phyloP scores from a whole-genome alignment of 2,888 invertebrate genomes.

The Agelastica alni region DNA sequence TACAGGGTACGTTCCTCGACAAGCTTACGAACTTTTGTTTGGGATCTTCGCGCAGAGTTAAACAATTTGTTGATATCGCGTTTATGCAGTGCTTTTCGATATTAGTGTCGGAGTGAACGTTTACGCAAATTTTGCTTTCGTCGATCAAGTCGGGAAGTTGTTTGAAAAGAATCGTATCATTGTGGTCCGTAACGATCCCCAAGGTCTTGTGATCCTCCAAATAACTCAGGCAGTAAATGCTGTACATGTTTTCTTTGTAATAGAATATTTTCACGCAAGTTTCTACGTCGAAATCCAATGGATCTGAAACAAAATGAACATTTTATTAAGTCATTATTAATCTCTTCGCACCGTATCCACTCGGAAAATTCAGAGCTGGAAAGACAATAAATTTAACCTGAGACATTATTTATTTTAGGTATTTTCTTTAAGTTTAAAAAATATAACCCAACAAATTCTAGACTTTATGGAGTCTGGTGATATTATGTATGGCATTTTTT shows the following conservation, averaged over 20 bases:
- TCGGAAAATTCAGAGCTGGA: too few species aligned
- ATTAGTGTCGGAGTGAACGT: neutral
- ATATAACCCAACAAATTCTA: too few species aligned
- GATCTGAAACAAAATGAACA: conserved; percentile 15
- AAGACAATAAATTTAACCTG: too few species aligned
- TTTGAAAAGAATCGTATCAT: conserved; percentile 10
- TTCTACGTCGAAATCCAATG: conserved; percentile 6
- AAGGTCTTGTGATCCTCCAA: conserved; percentile 5
- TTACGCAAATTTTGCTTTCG: conserved; percentile 8
- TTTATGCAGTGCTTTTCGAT: conserved; percentile 10
- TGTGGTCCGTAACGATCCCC: conserved; percentile 12
- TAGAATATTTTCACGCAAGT: conserved; percentile 19
- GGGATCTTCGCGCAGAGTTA: neutral
- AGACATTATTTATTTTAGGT: too few species aligned
- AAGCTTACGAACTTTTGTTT: neutral
- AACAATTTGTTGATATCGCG: conserved; percentile 3
- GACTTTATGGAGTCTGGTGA: too few species aligned
- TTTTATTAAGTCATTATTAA: too few species aligned
- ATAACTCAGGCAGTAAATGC: conserved; percentile 8
- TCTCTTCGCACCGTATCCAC: too few species aligned
- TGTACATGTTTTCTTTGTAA: conserved; percentile 9
- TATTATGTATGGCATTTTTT: too few species aligned
- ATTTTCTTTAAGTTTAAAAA: too few species aligned
- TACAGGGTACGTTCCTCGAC: conserved; percentile 4
- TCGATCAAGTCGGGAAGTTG: neutral